Evolutionary conservation across 2,797 vertebrate genomes (phyloP).

Genomic region (Pseudotriccus pelzelni): DNA sequence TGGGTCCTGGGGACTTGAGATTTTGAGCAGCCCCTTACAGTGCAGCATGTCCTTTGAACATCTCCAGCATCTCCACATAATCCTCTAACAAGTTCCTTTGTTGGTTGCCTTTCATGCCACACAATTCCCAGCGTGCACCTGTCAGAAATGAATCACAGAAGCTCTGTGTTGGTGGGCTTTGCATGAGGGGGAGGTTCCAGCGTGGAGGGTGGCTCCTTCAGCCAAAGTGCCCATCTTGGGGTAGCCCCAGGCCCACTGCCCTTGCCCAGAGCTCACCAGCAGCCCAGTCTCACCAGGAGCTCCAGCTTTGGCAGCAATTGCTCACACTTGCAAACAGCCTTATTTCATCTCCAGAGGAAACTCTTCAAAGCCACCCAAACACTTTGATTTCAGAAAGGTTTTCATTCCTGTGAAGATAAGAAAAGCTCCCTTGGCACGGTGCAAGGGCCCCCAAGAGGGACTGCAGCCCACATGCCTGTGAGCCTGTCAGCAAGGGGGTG

Average conservation of each 20-base stretch:
- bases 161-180: not conserved
- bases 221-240: not conserved
- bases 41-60: not conserved
- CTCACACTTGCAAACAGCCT: not conserved
- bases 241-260: not conserved
- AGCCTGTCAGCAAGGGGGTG: not conserved
- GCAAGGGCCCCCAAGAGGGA: not conserved
- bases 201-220: not conserved
- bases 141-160: not conserved
- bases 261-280: not conserved
- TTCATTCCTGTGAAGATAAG: conserved; percentile 38
- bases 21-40: not conserved
- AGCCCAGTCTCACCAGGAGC: not conserved
- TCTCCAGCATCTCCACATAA: not conserved
- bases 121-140: not conserved
- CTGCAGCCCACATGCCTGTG: not conserved
- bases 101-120: not conserved
- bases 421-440: conserved; percentile 2
- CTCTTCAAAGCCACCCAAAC: conserved; percentile 54
- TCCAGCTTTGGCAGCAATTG: not conserved
- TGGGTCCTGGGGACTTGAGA: not conserved
- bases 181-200: not conserved
- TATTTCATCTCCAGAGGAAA: conserved; percentile 30
- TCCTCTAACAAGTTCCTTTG: not conserved
- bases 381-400: conserved; percentile 56